These are phyloP conservation scores for Plagiodera versicolora DNA, from an alignment of 2,888 invertebrate genomes.

Conservation along the genomic window DNA sequence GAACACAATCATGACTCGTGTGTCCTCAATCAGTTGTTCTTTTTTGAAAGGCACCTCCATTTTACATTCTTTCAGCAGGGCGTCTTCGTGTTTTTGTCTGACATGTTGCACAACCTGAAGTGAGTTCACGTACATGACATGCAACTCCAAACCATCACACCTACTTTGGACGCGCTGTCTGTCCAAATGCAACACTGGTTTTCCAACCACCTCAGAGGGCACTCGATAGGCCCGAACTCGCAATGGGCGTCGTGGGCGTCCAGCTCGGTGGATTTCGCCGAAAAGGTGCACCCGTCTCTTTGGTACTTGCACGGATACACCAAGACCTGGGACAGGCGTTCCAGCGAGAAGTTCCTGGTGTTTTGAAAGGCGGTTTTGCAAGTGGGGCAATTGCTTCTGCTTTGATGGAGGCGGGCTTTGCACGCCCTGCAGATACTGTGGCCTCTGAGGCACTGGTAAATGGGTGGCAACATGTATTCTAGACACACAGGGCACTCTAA, in stretches of 20 bases:
- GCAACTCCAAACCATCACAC: too few species aligned
- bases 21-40: slow-evolving; percentile 16
- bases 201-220: slow-evolving; percentile 33
- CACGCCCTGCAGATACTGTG: slow-evolving; percentile 46
- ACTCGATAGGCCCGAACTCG: slow-evolving; percentile 32
- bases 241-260: slow-evolving; percentile 35
- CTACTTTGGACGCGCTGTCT: too few species aligned
- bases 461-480: slow-evolving; percentile 47
- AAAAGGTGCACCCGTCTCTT: slow-evolving; percentile 38
- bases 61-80: slow-evolving; percentile 38
- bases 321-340: slow-evolving; percentile 39
- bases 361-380: slow-evolving; percentile 39
- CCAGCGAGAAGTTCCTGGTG: slow-evolving; percentile 46
- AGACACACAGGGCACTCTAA: slow-evolving; percentile 50
- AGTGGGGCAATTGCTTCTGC: slow-evolving; percentile 37
- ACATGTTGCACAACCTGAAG: slow-evolving; percentile 23
- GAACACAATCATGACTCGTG: slow-evolving; percentile 36
- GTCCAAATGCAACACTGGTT: too few species aligned
- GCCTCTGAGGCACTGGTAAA: slow-evolving; percentile 46
- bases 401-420: slow-evolving; percentile 19
- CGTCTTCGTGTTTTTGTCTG: slow-evolving; percentile 37
- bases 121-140: neutral
- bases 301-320: slow-evolving; percentile 45
- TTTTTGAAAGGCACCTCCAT: slow-evolving; percentile 31
- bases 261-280: slow-evolving; percentile 32